phyloP scores from a whole-genome alignment of 2,888 invertebrate genomes.

The Acronicta alni region DNA sequence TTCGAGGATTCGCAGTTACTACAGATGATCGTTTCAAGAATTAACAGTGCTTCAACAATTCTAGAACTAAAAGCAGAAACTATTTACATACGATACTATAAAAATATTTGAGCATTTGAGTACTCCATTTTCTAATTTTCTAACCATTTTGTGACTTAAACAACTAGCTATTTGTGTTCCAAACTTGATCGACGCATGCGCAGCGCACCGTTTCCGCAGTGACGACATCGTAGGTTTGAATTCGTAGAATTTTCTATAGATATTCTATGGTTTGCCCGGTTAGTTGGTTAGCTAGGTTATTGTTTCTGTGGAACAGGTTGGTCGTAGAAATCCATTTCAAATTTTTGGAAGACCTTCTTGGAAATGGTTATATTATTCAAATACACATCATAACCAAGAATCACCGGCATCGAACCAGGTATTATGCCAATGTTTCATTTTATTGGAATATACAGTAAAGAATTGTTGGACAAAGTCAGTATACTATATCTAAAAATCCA shows the following conservation, averaged over 20 bases:
- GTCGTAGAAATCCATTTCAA: not conserved
- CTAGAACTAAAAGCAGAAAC: too few species aligned
- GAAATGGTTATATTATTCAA: conserved; percentile 18
- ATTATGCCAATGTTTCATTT: not conserved
- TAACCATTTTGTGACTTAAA: conserved; percentile 18
- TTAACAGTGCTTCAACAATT: too few species aligned
- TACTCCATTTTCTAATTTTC: conserved; percentile 14
- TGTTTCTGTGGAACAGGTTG: conserved; percentile 28
- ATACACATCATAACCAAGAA: not conserved
- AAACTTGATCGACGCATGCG: conserved; percentile 68
- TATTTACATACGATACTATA: too few species aligned
- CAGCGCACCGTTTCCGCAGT: conserved; percentile 64
- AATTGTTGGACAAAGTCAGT: too few species aligned
- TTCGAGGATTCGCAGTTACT: too few species aligned
- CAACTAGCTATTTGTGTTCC: conserved; percentile 66
- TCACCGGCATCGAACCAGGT: not conserved
- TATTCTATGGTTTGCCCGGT: conserved; percentile 36
- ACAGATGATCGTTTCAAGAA: too few species aligned
- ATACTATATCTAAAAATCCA: too few species aligned
- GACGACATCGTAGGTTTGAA: conserved; percentile 58
- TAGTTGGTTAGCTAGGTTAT: conserved; percentile 29
- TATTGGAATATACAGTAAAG: not conserved
- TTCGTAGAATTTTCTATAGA: conserved; percentile 52
- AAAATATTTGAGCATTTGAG: not conserved
- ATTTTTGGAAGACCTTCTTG: conserved; percentile 9